Conservation (phyloP, 2,888 invertebrate species). For the Zaprionus obscuricornis region DNA sequence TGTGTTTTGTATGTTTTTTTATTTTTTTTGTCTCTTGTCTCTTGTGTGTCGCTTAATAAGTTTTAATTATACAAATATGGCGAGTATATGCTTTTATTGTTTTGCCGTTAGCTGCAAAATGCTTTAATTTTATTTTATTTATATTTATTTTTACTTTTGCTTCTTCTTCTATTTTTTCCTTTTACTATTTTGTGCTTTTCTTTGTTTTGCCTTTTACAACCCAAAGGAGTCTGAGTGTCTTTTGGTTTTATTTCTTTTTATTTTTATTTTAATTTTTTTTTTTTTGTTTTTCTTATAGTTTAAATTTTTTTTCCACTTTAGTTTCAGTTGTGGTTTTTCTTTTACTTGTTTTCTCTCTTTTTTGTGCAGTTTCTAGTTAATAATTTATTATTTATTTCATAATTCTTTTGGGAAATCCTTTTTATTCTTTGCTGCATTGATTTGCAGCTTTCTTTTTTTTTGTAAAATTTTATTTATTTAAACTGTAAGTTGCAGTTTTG, state of each 20-base stretch:
- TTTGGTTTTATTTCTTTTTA: constrained; percentile 24
- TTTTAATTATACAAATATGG: constrained; percentile 67
- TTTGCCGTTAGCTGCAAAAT: constrained; percentile 49
- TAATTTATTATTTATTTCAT: constrained; percentile 33
- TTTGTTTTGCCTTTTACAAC: constrained; percentile 62
- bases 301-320: constrained; percentile 46
- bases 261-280: constrained; percentile 21
- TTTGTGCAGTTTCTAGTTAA: constrained; percentile 27
- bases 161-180: constrained; percentile 33
- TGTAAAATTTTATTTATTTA: constrained; percentile 40
- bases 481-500: constrained; percentile 29
- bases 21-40: constrained; percentile 25
- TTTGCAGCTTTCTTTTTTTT: constrained; percentile 26
- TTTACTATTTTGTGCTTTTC: constrained; percentile 14
- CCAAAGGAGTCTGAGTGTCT: constrained; percentile 69
- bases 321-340: constrained; percentile 30
- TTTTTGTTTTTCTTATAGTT: constrained; percentile 34
- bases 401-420: constrained; percentile 14
- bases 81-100: constrained; percentile 80
- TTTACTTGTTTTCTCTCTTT: constrained; percentile 15
- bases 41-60: constrained; percentile 18
- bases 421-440: constrained; percentile 17
- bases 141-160: constrained; percentile 36
- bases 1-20: constrained; percentile 29
- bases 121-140: constrained; percentile 33